Conservation (phyloP, 2,888 invertebrate species). For the Lepetodrilus schrolli region DNA sequence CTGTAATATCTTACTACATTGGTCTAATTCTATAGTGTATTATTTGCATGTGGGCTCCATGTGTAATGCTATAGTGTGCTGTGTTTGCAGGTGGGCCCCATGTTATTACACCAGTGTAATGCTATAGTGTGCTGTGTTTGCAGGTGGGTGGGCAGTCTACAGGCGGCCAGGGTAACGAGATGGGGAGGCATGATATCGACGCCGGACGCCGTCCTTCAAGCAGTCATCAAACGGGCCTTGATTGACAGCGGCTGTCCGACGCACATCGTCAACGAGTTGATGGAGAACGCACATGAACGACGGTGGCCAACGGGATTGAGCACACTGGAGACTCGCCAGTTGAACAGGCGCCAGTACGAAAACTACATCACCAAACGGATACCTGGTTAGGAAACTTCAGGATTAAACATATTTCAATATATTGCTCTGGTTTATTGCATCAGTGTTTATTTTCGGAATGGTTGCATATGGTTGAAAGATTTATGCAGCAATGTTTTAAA, state of each 20-base stretch:
- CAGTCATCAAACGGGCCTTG: conserved; percentile 93
- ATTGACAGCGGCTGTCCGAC: conserved; percentile 95
- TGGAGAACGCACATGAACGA: conserved; percentile 97
- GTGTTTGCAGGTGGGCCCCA: too few relatives aligned
- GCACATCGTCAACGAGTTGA: conserved; percentile 93
- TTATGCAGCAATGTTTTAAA: too few relatives aligned
- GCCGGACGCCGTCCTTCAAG: conserved; percentile 93
- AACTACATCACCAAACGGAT: conserved; percentile 95
- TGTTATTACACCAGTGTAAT: too few relatives aligned
- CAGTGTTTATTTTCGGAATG: too few relatives aligned
- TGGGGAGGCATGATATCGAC: conserved; percentile 99
- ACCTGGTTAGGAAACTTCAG: conserved; percentile 83
- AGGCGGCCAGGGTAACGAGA: conserved; percentile 84
- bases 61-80: too few relatives aligned
- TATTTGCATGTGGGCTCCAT: too few relatives aligned
- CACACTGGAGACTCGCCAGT: conserved; percentile 92
- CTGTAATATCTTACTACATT: neutral
- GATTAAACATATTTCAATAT: too few relatives aligned
- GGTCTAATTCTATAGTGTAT: neutral
- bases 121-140: too few relatives aligned
- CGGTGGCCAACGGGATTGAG: conserved; percentile 95
- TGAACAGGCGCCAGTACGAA: conserved; percentile 93
- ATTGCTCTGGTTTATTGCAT: too few relatives aligned
- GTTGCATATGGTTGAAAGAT: too few relatives aligned
- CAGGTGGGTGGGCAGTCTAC: conserved; percentile 72